Base-by-base conservation (phyloP, 2,888 invertebrate species). In the Tetrapedia diversipes region DNA sequence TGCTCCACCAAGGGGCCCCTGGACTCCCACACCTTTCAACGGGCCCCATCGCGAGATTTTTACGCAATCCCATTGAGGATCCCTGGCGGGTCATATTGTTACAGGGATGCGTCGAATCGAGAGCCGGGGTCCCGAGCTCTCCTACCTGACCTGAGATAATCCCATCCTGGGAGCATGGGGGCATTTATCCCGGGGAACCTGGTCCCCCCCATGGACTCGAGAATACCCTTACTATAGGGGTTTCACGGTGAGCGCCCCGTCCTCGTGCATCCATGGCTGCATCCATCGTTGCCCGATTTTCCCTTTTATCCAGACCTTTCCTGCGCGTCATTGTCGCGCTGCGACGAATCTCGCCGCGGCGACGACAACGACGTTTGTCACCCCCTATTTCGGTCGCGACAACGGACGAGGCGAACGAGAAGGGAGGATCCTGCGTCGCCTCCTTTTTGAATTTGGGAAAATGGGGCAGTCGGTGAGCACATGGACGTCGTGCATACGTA, bases 111-210 rank as follows among this genome's bases (percentile, higher is more conserved):
- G 51, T 53, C 63, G 57, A 51, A 76, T 65, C 68, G 59, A 56
- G 61, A 49, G 64, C 66, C 41, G n/a, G 56, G 71, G 41, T 27
- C 51, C 29, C 66, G 63, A 70, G 73, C 74, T 60, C 70, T 57
- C 61, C 83, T 91, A 91, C 90, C 89, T 90, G 90, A 89, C 89
- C 89, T 83, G 85, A 90, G 90, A 91, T 91, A 91, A 91, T 91
- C 91, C 91, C 90, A 89, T 90, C 90, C 88, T 74, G 73, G 82
- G 81, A 81, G 77, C 80, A 81, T 86, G 81, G 68, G 77, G 76
- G 82, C 82, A 83, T 86, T n/a, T 89, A 86, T 89, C 77, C 80
- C 67, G 43, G 72, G 81, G 73, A 80, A 54, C 72, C 67, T 68
- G 57, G 71, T 51, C 69, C 77, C 88, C 87, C 88, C 88, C 87